Evolutionary conservation across 37 sponge, comb jelly and placozoan species (phyloP), one percentile per base, ranked within the genome.

Genomic region (Ephydatia muelleri): DNA sequence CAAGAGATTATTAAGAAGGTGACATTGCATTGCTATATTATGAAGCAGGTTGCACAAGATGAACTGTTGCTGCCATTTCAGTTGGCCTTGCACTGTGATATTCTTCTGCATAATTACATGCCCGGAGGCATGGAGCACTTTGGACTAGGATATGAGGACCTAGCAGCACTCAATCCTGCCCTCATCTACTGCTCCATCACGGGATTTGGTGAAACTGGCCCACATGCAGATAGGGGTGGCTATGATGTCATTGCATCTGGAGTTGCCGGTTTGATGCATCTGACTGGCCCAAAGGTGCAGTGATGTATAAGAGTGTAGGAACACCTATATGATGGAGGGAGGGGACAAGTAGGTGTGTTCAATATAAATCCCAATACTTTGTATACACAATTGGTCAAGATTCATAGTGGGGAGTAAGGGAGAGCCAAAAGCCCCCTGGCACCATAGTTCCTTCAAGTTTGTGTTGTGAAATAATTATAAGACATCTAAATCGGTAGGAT

Each of bases 101-200:
- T 95, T 0, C 26, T 95, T 4, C 48, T 95, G 38, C 92, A 95
- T 68, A 95, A 95, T 72, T 88, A 77, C 32, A 21, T 82, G 25
- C 92, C 95, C 0, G 92, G 95, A n/a, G 91, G 85, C 69, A 70
- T 95, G 76, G 82, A 85, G n/a, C 38, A 80, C 34, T 68, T 85
- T 57, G 79, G 81, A 0, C 78, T 95, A 4, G 90, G 85, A 36
- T 95, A 92, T 67, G 43, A 31, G 5, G 38, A 79, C 23, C 19
- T 95, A 6, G 49, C 34, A 0, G n/a, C 48, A 14, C 19, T 80
- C 3, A 89, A 91, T 31, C 83, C 89, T 2, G 14, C 40, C 3
- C 73, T 95, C 6, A 80, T 95, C 49, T 95, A 89, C 77, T 92
- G 92, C 76, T 92, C 92, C 77, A 48, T 95, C 21, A 90, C 90